Percentiles rank a stretch among this genome's conserved stretches.
phyloP scores from a whole-genome alignment of 2,113 vertebrate genomes.

The Atrichornis clamosus region DNA sequence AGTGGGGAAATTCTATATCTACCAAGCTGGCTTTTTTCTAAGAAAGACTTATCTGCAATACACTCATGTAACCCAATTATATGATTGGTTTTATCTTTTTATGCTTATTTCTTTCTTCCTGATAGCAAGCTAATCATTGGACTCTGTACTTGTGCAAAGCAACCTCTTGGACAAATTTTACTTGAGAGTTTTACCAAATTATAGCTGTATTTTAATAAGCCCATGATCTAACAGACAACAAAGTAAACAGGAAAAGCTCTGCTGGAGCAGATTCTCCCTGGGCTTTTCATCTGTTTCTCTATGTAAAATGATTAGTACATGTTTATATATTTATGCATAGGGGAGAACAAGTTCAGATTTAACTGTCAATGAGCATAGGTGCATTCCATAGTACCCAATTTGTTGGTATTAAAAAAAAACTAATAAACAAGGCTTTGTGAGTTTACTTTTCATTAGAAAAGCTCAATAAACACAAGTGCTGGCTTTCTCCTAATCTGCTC shows the following conservation, averaged over 20 bases:
- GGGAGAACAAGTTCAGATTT: background rate
- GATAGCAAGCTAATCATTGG: background rate
- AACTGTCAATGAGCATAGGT: background rate
- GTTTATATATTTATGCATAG: background rate
- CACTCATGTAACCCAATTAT: background rate
- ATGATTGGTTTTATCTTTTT: background rate
- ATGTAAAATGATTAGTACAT: background rate
- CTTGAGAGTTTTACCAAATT: background rate
- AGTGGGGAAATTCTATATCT: background rate
- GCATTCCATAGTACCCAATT: background rate
- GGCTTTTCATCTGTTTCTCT: background rate
- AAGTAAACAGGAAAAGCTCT: background rate
- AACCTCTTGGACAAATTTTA: background rate
- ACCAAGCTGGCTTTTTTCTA: background rate
- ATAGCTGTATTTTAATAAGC: background rate
- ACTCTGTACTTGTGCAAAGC: background rate
- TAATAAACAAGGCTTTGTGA: background rate
- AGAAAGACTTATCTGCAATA: background rate
- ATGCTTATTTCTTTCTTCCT: background rate
- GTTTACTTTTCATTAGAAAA: slow-evolving; percentile 23
- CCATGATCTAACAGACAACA: background rate
- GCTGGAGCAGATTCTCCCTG: background rate
- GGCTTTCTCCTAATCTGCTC: background rate
- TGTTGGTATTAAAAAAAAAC: background rate
- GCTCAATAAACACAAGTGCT: background rate